These are phyloP conservation scores for Fulica atra DNA, from an alignment of 2,113 vertebrate genomes.

Conservation along the genomic window DNA sequence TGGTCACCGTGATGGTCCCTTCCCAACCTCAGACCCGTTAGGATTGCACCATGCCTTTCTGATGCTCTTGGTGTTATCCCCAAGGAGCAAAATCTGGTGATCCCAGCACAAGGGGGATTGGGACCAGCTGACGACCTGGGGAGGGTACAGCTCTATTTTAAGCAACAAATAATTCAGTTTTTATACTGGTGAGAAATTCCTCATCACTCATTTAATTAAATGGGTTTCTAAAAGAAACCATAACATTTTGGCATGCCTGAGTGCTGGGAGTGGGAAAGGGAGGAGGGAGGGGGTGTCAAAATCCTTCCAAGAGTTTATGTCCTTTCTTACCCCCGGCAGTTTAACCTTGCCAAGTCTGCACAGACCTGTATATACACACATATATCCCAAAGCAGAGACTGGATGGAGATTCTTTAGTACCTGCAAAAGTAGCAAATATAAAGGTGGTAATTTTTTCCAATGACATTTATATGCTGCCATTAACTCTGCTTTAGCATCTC, in stretches of 20 bases:
- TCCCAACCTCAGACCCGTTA: accelerated
- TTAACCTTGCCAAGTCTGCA: slow-evolving; percentile 1
- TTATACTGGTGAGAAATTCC: slow-evolving; percentile 41
- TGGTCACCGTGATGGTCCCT: background rate
- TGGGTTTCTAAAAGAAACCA: background rate
- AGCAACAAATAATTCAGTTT: slow-evolving; percentile 29
- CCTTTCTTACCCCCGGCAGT: background rate
- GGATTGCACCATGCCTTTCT: accelerated
- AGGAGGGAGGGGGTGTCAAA: background rate
- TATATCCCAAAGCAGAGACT: background rate
- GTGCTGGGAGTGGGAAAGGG: background rate
- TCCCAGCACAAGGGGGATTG: background rate
- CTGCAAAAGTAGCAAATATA: background rate
- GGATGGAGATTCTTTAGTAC: background rate
- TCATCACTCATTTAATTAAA: slow-evolving; percentile 34
- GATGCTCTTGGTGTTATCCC: background rate
- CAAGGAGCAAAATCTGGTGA: background rate
- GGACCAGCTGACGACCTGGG: slow-evolving; percentile 6
- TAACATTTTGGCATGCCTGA: background rate
- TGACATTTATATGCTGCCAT: background rate
- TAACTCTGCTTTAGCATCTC: background rate
- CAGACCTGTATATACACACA: background rate
- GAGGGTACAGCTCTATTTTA: slow-evolving; percentile 21
- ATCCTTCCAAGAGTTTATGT: background rate
- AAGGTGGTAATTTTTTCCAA: background rate